Conservation (phyloP, 2,888 invertebrate genomes). For the Lepas anatifera region DNA sequence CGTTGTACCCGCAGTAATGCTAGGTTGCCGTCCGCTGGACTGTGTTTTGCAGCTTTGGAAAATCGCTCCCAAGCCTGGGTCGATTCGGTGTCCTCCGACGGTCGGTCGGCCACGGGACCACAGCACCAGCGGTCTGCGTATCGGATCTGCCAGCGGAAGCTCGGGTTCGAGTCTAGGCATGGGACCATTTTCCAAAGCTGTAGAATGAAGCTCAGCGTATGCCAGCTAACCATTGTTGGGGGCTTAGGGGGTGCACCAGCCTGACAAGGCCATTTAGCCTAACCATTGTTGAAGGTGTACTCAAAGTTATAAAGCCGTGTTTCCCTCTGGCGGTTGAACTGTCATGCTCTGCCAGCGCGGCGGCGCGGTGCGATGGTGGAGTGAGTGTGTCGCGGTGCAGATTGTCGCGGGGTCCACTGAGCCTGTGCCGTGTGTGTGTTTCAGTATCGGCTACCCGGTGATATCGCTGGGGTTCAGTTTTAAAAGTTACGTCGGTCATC, state of each 20-base stretch:
- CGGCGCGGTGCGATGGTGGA: background rate
- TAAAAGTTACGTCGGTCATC: constrained; percentile 80
- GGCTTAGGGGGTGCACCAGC: no score
- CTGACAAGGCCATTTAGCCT: background rate
- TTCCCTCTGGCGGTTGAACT: background rate
- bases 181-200: no score
- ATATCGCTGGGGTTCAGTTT: constrained; percentile 92
- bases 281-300: background rate
- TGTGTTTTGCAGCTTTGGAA: no score
- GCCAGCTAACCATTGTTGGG: background rate
- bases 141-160: no score
- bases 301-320: no score
- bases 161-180: no score
- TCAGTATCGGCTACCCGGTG: constrained; percentile 81
- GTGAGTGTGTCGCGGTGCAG: background rate
- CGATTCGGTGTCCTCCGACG: no score
- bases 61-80: no score
- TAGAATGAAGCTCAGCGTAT: background rate
- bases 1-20: no score
- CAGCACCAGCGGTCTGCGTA: no score
- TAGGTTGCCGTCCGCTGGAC: no score
- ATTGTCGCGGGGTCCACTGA: background rate
- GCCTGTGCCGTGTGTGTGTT: constrained; percentile 26
- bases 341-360: background rate
- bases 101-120: no score